Conservation (phyloP, 2,888 invertebrate genomes). For the Sesamia inferens region DNA sequence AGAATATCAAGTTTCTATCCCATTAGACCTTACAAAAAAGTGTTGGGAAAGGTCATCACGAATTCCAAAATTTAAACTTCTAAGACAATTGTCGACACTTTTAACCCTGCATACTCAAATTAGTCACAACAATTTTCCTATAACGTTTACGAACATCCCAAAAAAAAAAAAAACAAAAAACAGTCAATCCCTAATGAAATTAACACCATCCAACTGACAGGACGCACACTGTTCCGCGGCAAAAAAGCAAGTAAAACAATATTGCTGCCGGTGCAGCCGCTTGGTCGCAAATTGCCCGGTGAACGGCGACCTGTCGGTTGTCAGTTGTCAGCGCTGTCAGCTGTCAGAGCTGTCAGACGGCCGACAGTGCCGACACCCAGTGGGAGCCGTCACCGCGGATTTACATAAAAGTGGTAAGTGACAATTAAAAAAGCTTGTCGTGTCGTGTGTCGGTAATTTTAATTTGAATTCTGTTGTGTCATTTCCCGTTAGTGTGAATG, state of each 20-base stretch:
- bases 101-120: slow-evolving; percentile 14
- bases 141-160: slow-evolving; percentile 9
- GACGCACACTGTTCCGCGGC: slow-evolving; percentile 59
- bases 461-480: slow-evolving; percentile 65
- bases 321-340: slow-evolving; percentile 82
- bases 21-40: background rate
- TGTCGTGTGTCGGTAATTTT: slow-evolving; percentile 68
- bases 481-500: slow-evolving; percentile 57
- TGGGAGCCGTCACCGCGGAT: slow-evolving; percentile 79
- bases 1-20: background rate
- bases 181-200: slow-evolving; percentile 56
- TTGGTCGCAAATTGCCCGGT: slow-evolving; percentile 83
- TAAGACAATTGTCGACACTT: background rate
- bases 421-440: slow-evolving; percentile 81
- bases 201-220: slow-evolving; percentile 62
- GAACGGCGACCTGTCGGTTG: slow-evolving; percentile 82
- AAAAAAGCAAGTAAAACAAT: slow-evolving; percentile 73
- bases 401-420: slow-evolving; percentile 85
- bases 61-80: background rate
- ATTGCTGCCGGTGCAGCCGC: slow-evolving; percentile 73
- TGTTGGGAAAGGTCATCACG: no score
- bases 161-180: slow-evolving; percentile 45
- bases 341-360: slow-evolving; percentile 78
- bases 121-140: slow-evolving; percentile 9
- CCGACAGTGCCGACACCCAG: slow-evolving; percentile 82